Conservation (phyloP, 2,888 invertebrate genomes). For the Schizaphis graminum region DNA sequence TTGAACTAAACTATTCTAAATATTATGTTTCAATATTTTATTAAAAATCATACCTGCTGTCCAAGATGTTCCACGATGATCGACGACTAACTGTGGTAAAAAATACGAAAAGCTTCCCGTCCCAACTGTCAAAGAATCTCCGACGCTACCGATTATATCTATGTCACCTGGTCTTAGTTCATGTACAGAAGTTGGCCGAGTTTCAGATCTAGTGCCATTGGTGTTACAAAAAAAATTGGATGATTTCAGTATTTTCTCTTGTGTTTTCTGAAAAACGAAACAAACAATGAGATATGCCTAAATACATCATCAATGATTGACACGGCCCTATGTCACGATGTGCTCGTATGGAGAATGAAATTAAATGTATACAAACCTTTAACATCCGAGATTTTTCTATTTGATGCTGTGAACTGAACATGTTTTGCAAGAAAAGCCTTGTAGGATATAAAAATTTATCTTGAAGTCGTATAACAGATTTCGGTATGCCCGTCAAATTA, state of each 20-base stretch:
- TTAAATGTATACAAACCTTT: background rate
- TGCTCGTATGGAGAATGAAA: background rate
- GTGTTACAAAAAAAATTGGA: constrained; percentile 71
- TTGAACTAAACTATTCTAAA: background rate
- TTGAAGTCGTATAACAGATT: background rate
- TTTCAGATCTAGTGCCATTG: constrained; percentile 70
- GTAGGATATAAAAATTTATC: background rate
- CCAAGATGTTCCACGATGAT: constrained; percentile 73
- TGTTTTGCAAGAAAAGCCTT: background rate
- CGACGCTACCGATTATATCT: constrained; percentile 75
- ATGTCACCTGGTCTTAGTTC: constrained; percentile 76
- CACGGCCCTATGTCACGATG: too few relatives aligned
- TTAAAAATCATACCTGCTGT: constrained; percentile 71
- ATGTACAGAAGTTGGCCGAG: constrained; percentile 74
- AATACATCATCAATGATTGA: background rate
- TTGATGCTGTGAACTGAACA: constrained; percentile 23
- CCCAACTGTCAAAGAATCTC: constrained; percentile 77
- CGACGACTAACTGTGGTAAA: constrained; percentile 72
- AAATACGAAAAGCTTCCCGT: constrained; percentile 73
- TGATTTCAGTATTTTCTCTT: constrained; percentile 69
- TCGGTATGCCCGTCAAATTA: constrained; percentile 23
- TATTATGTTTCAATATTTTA: background rate
- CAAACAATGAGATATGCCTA: background rate
- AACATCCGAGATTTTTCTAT: background rate
- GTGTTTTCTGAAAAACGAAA: constrained; percentile 68